Base-by-base conservation (phyloP, 2,797 vertebrate genomes). In the Dendrocincla tyrannina region DNA sequence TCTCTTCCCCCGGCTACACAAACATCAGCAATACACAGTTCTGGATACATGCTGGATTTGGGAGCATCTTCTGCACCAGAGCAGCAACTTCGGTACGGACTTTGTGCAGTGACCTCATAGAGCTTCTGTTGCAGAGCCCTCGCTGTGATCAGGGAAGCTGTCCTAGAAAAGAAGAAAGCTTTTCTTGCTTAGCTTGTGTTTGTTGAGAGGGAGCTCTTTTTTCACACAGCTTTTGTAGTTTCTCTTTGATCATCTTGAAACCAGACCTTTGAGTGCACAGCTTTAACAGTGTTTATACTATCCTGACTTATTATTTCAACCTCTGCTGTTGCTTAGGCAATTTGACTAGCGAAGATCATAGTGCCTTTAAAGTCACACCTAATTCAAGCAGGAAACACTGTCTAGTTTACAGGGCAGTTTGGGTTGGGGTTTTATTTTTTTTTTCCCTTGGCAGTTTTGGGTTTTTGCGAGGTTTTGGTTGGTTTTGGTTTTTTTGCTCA, bases 371-470 rank as follows among this genome's bases (percentile, higher is more conserved):
- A 49, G 39, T 58, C 84, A 62, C 20, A 5, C n/a, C 41, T 53
- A 20, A 69, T 56, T 58, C 50, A 18, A 32, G 41, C 46, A 77
- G 55, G 23, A 80, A 80, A 50, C 22, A 3, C 23, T 19, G 0
- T 10, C 24, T 52, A 32, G 44, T 73, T 75, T 76, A n/a, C 16
- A 76, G 17, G 13, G 35, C 12, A 67, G 3, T 56, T 84, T 18
- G 22, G 3, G 0, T 6, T 73, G 49, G 4, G 7, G 12, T 25
- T 6, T 15, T 25, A 19, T 24, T 9, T 13, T 17, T 30, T 32
- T 49, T 73, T 23, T 0, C 2, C 0, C 2, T 35, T 42, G 6
- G 5, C 41, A 23, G 6, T 11, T 17, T n/a, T 24, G 32, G 1
- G 1, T 19, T 83, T 58, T 64, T 59, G 20, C 14, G 25, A 12